Conservation (phyloP, 2,113 vertebrate species). For the Cinclus mexicanus region DNA sequence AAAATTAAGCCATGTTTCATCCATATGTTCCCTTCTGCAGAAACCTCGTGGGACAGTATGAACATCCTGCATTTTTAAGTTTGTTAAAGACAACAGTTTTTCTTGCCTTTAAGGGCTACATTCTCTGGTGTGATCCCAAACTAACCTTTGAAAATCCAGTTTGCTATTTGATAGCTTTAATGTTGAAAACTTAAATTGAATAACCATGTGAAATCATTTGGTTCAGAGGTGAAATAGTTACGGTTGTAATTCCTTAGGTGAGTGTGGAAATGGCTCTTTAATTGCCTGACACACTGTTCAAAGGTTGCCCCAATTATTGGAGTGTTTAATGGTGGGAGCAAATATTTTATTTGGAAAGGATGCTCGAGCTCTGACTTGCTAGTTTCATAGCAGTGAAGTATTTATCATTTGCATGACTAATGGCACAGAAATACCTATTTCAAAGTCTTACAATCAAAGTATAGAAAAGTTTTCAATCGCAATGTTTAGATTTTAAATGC, state of each 20-base stretch:
- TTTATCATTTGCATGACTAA: constrained; percentile 82
- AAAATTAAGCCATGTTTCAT: constrained; percentile 83
- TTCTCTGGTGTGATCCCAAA: constrained; percentile 72
- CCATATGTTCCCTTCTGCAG: constrained; percentile 73
- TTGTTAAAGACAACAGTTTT: constrained; percentile 65
- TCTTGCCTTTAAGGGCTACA: constrained; percentile 79
- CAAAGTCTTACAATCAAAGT: constrained; percentile 73
- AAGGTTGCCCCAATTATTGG: constrained; percentile 73
- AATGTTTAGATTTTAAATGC: constrained; percentile 65
- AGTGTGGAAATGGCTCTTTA: constrained; percentile 65
- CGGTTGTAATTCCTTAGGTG: constrained; percentile 56
- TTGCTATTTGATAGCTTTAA: constrained; percentile 76
- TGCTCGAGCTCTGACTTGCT: constrained; percentile 75
- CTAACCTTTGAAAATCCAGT: constrained; percentile 74
- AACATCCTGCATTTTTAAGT: constrained; percentile 71
- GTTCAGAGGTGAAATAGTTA: constrained; percentile 73
- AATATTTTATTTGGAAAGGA: constrained; percentile 75
- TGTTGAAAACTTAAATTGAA: constrained; percentile 60
- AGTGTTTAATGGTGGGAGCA: constrained; percentile 68
- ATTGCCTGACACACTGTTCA: constrained; percentile 66
- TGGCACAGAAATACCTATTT: constrained; percentile 77
- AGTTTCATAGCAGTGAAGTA: constrained; percentile 74
- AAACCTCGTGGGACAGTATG: constrained; percentile 70
- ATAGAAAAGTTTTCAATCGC: constrained; percentile 65
- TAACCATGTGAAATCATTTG: constrained; percentile 70